Evolutionary conservation across 2,888 invertebrate species (phyloP), one percentile per base, ranked within the genome.

Genomic region (Nowickia ferox): DNA sequence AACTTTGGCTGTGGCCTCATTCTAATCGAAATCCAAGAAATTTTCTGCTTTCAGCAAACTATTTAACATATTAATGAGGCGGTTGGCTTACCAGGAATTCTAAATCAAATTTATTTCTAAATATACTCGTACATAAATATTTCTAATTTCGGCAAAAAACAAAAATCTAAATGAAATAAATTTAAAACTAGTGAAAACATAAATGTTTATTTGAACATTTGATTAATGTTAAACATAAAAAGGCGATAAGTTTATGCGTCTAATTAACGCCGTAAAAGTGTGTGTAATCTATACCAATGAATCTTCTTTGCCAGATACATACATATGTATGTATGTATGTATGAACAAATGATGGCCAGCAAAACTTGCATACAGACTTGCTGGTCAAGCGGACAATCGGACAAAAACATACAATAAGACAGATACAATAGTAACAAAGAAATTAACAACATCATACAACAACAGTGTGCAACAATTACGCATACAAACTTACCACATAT

Each of bases 251-350:
- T 87, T 84, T 77, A 66, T 76, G 74, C 84, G 78, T 74, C 87
- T 87, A 82, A 87, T 87, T 87, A 87, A 87, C 87, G 87, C 85
- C 84, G 80, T 80, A 87, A 86, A 83, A 86, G 79, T 71, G 79
- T 83, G 55, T 80, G 86, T 83, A 83, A 86, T 86, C 86, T 86
- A 83, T 80, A 80, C 86, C 83, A 76, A 76, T 72, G 86, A 86
- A 86, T 86, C 86, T 84, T 55, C 55, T 65, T 55, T 0, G 6
- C 42, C 79, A 71, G 71, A 51, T 44, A 59, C 53, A 69, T 19
- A 19, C 48, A 71, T 75, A 15, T 15, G n/a, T n/a, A n/a, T n/a
- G n/a, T n/a, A n/a, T 30, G 30, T 30, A 30, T 30, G 30, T 30
- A 30, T 30, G 30, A 17, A 61, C 10, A 61, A 71, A 65, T 74